phyloP scores from a whole-genome alignment of 2,888 invertebrate species.

The Limnephilus lunatus region DNA sequence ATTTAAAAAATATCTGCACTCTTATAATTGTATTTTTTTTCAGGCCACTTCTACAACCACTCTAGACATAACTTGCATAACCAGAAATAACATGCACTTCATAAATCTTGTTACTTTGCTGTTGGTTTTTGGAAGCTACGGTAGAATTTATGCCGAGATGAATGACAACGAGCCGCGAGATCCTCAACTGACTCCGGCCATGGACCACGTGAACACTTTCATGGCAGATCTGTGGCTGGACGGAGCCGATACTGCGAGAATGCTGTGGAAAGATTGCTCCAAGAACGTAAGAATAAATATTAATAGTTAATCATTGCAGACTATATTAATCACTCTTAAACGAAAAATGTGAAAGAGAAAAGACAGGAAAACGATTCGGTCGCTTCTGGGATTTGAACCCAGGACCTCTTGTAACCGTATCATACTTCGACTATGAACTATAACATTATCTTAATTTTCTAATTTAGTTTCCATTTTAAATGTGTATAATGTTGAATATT shows the following conservation, averaged over 20 bases:
- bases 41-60: neutral
- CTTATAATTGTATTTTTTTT: neutral
- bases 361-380: too few species aligned
- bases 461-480: neutral
- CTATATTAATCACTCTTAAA: too few species aligned
- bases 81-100: neutral
- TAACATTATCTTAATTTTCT: too few species aligned
- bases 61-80: neutral
- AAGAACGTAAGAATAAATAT: conserved; percentile 71
- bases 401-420: too few species aligned
- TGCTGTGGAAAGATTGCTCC: conserved; percentile 76
- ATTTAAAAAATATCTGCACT: too few species aligned
- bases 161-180: neutral
- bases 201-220: conserved; percentile 67
- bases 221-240: conserved; percentile 76
- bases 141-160: neutral
- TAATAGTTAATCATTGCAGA: neutral
- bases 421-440: too few species aligned
- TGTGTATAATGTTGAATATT: neutral
- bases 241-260: conserved; percentile 73
- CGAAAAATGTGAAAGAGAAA: too few species aligned
- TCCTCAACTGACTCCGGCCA: neutral
- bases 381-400: too few species aligned
- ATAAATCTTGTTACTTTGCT: neutral
- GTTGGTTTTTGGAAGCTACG: neutral